Conservation (phyloP, 2,113 vertebrate species). For the Catagonus wagneri region DNA sequence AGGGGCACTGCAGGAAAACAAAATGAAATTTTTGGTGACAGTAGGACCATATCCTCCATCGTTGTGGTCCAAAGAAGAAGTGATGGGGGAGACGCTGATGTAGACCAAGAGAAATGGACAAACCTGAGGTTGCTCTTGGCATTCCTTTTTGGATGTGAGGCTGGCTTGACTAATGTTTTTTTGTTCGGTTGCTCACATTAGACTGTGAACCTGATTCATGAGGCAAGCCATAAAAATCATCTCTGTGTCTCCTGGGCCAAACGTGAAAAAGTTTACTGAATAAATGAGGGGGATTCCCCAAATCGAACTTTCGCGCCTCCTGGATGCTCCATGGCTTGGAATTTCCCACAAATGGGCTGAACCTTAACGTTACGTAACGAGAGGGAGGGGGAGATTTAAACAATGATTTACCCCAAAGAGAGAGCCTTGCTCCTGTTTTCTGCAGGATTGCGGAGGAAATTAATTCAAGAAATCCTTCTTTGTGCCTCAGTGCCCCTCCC, state of each 20-base stretch:
- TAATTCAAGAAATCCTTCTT: slow-evolving; percentile 26
- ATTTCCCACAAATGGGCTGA: neutral
- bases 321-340: neutral
- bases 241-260: neutral
- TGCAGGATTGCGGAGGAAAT: neutral
- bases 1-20: neutral
- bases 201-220: neutral
- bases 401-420: neutral
- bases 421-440: neutral
- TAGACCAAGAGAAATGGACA: neutral
- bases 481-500: neutral
- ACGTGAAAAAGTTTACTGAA: neutral
- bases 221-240: neutral
- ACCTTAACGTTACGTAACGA: neutral
- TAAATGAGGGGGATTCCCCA: neutral
- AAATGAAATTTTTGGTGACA: neutral
- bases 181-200: neutral
- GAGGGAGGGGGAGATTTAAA: neutral
- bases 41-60: too few species aligned
- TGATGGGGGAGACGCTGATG: neutral
- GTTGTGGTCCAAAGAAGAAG: neutral
- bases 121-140: neutral
- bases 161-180: neutral
- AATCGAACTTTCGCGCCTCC: neutral
- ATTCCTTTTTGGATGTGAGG: neutral